Percentiles rank a stretch among this genome's conserved stretches.
Conservation (phyloP, 2,888 invertebrate species). For the Micropterix aruncella region DNA sequence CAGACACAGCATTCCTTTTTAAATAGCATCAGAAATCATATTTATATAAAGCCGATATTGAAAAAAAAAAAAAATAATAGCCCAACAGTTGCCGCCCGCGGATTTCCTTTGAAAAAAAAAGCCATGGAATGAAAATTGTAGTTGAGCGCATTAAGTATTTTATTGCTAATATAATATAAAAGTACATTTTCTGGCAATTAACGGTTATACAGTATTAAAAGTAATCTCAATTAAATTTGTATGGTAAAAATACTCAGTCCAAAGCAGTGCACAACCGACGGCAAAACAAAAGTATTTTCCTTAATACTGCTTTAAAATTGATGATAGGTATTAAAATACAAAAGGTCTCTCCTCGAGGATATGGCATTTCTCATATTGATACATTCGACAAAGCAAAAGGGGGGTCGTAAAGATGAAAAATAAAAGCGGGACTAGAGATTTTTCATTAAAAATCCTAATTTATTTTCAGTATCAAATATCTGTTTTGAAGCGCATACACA, state of each 20-base stretch:
- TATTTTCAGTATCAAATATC: slow-evolving; percentile 47
- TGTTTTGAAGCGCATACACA: slow-evolving; percentile 47
- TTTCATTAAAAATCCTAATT: slow-evolving; percentile 43
- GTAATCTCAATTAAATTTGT: neutral
- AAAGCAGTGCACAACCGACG: neutral
- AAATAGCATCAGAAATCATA: neutral
- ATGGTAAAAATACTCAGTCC: neutral
- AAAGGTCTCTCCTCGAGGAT: neutral
- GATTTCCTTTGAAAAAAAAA: neutral
- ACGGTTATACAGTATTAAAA: neutral
- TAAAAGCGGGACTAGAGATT: slow-evolving; percentile 54
- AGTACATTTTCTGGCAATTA: neutral
- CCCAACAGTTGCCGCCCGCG: neutral
- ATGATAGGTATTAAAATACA: neutral
- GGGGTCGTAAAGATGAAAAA: slow-evolving; percentile 14
- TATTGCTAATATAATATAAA: neutral
- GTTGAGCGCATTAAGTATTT: neutral
- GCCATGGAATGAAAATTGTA: neutral
- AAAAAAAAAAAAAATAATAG: no score
- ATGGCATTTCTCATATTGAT: neutral
- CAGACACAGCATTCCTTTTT: slow-evolving; percentile 41
- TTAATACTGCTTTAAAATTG: neutral
- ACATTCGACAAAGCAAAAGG: neutral
- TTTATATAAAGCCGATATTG: no score
- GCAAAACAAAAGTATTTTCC: neutral